Evolutionary conservation across 2,888 invertebrate species (phyloP).

Genomic region (Tiliacea citrago): DNA sequence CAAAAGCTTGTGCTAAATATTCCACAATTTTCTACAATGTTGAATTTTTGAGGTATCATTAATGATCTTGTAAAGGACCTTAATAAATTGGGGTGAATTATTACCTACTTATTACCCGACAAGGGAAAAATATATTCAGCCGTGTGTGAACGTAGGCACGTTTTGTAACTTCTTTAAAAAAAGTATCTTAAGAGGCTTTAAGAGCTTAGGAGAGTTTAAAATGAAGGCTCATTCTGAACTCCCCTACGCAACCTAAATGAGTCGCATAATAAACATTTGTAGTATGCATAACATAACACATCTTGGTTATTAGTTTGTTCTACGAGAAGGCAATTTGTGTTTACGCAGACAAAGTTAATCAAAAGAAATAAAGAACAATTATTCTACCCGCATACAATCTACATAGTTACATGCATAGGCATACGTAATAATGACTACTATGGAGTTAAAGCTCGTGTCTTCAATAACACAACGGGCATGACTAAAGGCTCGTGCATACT

Average conservation of each 20-base stretch:
- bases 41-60: constrained; percentile 4
- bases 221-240: too few species aligned
- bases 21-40: not conserved
- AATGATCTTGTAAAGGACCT: not conserved
- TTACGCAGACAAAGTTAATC: constrained; percentile 6
- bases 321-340: not conserved
- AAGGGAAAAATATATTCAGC: not conserved
- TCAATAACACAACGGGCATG: too few species aligned
- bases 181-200: too few species aligned
- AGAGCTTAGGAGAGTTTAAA: too few species aligned
- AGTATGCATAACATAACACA: not conserved
- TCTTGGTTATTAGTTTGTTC: not conserved
- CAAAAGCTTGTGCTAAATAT: constrained; percentile 17
- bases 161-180: not conserved
- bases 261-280: too few species aligned
- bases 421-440: not conserved
- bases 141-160: not conserved
- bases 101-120: not conserved
- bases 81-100: not conserved
- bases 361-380: constrained; percentile 2
- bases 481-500: too few species aligned
- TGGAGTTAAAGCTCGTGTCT: too few species aligned
- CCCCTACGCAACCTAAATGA: not conserved
- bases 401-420: not conserved
- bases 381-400: not conserved